These are phyloP conservation scores for Standfussiana lucernea DNA, from an alignment of 2,888 invertebrate genomes.

Conservation along the genomic window DNA sequence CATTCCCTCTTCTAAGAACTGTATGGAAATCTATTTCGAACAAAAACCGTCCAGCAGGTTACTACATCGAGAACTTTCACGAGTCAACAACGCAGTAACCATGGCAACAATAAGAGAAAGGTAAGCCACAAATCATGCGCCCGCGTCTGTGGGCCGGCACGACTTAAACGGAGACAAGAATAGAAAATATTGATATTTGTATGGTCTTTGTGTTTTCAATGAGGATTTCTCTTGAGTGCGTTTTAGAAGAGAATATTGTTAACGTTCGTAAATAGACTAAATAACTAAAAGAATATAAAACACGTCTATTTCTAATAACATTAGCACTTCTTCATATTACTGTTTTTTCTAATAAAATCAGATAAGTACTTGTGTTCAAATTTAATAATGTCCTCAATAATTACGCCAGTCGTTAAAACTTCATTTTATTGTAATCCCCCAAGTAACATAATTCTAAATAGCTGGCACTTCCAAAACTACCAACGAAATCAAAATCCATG, in stretches of 20 bases:
- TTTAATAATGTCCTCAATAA: background rate
- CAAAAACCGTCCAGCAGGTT: slow-evolving; percentile 49
- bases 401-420: background rate
- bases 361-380: background rate
- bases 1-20: slow-evolving; percentile 36
- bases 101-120: slow-evolving; percentile 67
- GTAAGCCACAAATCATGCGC: slow-evolving; percentile 64
- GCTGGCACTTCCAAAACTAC: background rate
- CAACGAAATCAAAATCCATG: background rate
- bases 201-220: slow-evolving; percentile 12
- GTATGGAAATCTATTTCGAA: slow-evolving; percentile 57
- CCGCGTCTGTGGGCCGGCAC: slow-evolving; percentile 33
- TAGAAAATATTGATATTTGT: slow-evolving; percentile 26
- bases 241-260: background rate
- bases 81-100: slow-evolving; percentile 52
- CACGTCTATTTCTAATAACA: background rate
- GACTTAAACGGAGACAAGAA: slow-evolving; percentile 25
- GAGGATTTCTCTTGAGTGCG: background rate
- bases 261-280: no score
- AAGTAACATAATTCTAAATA: background rate
- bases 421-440: background rate
- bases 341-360: background rate
- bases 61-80: slow-evolving; percentile 65
- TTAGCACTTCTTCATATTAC: background rate
- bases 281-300: background rate